Percentiles rank a stretch among this genome's conserved stretches.
Conservation (phyloP, 2,797 vertebrate genomes). For the Syngnathus acus region DNA sequence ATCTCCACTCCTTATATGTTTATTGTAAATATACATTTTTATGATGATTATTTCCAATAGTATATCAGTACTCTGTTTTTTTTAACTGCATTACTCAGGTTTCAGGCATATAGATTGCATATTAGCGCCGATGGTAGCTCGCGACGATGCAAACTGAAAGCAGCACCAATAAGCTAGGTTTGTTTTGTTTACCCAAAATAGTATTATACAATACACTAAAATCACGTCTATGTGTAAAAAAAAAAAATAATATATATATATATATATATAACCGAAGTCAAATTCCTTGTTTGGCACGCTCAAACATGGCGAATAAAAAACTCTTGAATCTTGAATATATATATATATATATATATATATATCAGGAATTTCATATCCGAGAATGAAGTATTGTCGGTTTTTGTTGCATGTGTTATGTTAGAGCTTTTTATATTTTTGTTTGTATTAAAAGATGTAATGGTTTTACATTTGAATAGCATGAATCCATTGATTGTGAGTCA, state of each 20-base stretch:
- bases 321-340: no score
- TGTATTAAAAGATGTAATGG: no score
- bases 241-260: not conserved
- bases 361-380: not conserved
- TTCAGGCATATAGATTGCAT: constrained; percentile 38
- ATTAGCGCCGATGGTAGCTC: constrained; percentile 47
- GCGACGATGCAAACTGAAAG: constrained; percentile 67
- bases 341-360: no score
- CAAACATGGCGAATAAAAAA: no score
- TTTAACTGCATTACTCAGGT: constrained; percentile 65
- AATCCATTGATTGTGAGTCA: no score
- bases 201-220: not conserved
- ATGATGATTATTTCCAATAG: constrained; percentile 9
- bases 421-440: no score
- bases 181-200: not conserved
- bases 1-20: not conserved
- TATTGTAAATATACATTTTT: constrained; percentile 3
- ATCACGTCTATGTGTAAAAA: not conserved
- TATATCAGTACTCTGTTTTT: constrained; percentile 54
- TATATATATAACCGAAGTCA: no score
- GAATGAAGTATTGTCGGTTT: not conserved
- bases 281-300: no score
- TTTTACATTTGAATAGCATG: no score
- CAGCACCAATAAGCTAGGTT: constrained; percentile 10
- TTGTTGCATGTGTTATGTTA: not conserved